A percentile compares a stretch with the other conserved stretches of the same genome.
Conservation (phyloP, 2,888 invertebrate species). For the Cephus nigrinus region DNA sequence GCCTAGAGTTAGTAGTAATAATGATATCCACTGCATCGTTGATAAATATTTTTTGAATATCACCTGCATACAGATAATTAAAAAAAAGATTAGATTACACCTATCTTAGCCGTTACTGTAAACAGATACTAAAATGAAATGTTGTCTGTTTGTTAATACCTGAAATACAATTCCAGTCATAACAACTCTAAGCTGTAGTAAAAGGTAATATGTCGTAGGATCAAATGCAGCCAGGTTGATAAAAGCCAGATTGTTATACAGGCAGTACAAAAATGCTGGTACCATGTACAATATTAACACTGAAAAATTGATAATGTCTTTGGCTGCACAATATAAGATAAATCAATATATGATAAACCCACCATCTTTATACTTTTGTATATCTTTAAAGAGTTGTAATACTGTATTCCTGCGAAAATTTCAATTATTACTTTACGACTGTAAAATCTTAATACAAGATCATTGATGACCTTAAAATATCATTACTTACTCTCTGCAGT, state of each 20-base stretch:
- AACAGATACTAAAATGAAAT: constrained; percentile 10
- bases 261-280: constrained; percentile 90
- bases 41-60: constrained; percentile 87
- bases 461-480: neutral
- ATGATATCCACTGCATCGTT: constrained; percentile 87
- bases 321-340: constrained; percentile 28
- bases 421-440: neutral
- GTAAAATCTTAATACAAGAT: neutral
- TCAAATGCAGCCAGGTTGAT: constrained; percentile 91
- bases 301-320: constrained; percentile 62
- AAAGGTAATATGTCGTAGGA: constrained; percentile 92
- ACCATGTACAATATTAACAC: constrained; percentile 87
- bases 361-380: constrained; percentile 54
- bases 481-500: constrained; percentile 74
- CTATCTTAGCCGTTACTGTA: neutral
- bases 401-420: constrained; percentile 47
- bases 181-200: constrained; percentile 91
- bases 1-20: constrained; percentile 86
- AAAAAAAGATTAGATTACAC: constrained; percentile 13
- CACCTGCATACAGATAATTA: constrained; percentile 69
- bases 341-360: constrained; percentile 18
- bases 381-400: constrained; percentile 44
- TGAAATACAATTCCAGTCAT: constrained; percentile 93
- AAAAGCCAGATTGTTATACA: constrained; percentile 95
- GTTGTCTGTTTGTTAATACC: constrained; percentile 67